Percentiles rank a stretch among this genome's conserved stretches.
These are phyloP conservation scores for Meleagris gallopavo DNA, from an alignment of 2,113 vertebrate genomes.

Conservation along the genomic window DNA sequence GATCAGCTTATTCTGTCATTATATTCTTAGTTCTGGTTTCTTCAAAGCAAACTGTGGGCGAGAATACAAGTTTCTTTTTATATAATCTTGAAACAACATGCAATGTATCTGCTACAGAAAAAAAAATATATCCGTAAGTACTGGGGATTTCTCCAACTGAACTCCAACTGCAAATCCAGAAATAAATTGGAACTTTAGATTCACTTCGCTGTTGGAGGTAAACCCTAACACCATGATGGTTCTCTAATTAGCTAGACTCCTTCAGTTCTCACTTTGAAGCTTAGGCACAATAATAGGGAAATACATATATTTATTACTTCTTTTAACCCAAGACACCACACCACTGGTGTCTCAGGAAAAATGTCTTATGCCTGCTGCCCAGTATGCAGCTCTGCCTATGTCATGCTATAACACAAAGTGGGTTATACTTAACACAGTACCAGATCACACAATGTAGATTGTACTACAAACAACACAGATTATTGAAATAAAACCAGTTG, in stretches of 20 bases:
- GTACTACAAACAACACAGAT: neutral
- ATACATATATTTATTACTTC: neutral
- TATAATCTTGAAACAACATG: neutral
- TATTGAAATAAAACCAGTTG: neutral
- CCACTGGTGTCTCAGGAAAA: neutral
- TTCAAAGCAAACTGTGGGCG: neutral
- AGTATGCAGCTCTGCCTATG: neutral
- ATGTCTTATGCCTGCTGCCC: neutral
- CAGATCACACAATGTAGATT: neutral
- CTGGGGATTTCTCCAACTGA: neutral
- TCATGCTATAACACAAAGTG: neutral
- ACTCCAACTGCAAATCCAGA: neutral
- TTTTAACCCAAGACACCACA: neutral
- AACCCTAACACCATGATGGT: neutral
- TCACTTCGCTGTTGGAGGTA: neutral
- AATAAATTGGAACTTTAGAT: neutral
- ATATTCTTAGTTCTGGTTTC: neutral
- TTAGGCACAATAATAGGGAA: neutral
- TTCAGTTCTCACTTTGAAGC: neutral
- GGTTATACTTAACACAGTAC: neutral
- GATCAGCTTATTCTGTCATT: neutral
- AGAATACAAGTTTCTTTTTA: neutral
- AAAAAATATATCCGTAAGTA: neutral
- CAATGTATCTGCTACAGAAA: neutral
- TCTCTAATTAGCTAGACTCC: neutral